Evolutionary conservation across 1,140 invertebrate species (phyloP), one percentile per base, ranked within the genome.

Genomic region (Grapholita molesta): DNA sequence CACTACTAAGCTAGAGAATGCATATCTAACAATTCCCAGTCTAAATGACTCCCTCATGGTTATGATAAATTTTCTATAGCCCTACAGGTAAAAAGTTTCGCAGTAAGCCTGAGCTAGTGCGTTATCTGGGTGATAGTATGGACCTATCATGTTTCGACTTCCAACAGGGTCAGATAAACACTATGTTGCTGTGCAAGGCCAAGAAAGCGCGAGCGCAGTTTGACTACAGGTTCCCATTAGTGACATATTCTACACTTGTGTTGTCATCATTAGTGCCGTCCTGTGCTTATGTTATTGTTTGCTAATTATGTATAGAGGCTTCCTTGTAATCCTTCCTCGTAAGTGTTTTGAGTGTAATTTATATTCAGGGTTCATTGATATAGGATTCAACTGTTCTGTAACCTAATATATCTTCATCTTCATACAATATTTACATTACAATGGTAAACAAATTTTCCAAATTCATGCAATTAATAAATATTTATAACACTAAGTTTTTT

Each of bases 71-170:
- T 91, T 91, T 89, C 84, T 90, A 70, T 85, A 96, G 96, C 86
- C 95, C 95, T 77, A 94, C 93, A 92, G 96, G 96, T 78, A 95
- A 95, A 92, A 96, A 96, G 92, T 95, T 97, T 85, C 93, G 95
- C 79, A 96, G 94, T 90, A 97, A 97, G 91, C 95, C 96, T 28
- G 95, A 97, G 92, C 93, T 97, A 83, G 94, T 95, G 61, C 93
- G 95, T 75, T 94, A 95, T 87, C 93, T 97, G 64, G 96, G 96
- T 80, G 95, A 96, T 85, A 92, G 94, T 78, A 93, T 96, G 89
- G 96, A 97, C 93, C 92, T 97, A 33, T 94, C 95, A 76, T 94
- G 95, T 79, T 97, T 97, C 93, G 97, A 97, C 93, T 97, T 95
- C 89, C 94, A 95, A 78, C 94, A 95, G 77, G 96, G 96, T 75